Evolutionary conservation across 2,797 vertebrate genomes (phyloP), one percentile per base, ranked within the genome.

Genomic region (Choloepus didactylus): DNA sequence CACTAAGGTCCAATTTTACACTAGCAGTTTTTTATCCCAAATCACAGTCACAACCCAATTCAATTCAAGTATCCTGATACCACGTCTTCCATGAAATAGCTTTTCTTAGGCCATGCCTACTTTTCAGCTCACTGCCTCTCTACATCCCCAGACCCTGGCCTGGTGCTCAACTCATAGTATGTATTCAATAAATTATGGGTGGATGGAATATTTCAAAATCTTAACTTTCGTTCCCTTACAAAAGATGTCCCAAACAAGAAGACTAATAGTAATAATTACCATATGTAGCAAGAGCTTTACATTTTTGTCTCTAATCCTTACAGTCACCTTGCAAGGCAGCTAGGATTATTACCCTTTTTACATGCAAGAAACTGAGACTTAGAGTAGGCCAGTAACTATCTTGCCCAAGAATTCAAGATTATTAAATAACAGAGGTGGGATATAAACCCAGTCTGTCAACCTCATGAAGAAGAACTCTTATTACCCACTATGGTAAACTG

Each of bases 21-120:
- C 91, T 56, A 49, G 83, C 67, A 95, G 95, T 97, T 97, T 97
- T 97, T 97, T 96, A 97, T 95, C 69, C 95, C 83, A 97, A 96
- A 96, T 97, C 96, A 94, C 46, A 97, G 94, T 95, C 97, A 95
- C 91, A 94, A 87, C 56, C 94, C 35, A 35, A 35, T 35, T 35
- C 88, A 96, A 60, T 92, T 84, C 96, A 95, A 89, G 41, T 88
- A 88, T 91, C 91, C 94, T 87, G 83, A 89, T 95, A 77, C 38
- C 92, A 88, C n/a, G 84, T 95, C 91, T 96, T 91, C 79, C 91
- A 87, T 91, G 88, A 96, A 97, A 95, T 89, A 87, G 86, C 92
- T 94, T 92, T 91, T 96, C 89, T 95, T 84, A 56, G 70, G 49
- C 66, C 76, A 80, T 92, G 31, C 79, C 89, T 85, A 77, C 80